Conservation (phyloP, 37 sponge, comb jelly and placozoan species). For the Oopsacas minuta region DNA sequence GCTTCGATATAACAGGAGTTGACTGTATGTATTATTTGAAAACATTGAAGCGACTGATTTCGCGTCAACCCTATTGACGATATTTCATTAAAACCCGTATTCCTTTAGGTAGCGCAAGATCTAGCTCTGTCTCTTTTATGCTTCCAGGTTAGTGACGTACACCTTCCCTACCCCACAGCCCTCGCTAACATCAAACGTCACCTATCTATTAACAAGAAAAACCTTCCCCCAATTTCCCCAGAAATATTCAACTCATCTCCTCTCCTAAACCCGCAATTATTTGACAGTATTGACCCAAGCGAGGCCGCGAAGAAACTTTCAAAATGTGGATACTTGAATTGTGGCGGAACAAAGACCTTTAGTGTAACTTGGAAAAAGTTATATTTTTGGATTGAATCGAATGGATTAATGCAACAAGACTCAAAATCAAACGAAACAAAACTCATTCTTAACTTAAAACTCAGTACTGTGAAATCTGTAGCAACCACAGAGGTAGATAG, state of each 20-base stretch:
- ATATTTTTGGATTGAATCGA: neutral
- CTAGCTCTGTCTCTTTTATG: neutral
- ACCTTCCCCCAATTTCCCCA: neutral
- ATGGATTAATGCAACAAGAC: neutral
- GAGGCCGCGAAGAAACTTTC: neutral
- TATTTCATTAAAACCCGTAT: neutral
- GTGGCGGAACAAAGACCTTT: neutral
- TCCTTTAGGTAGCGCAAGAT: neutral
- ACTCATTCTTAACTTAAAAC: neutral
- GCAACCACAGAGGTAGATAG: constrained; percentile 43
- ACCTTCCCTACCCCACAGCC: neutral
- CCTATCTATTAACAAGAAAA: neutral
- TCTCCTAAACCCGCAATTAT: neutral
- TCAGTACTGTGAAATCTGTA: neutral
- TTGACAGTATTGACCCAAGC: neutral
- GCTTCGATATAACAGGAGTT: too few relatives aligned
- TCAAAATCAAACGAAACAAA: neutral
- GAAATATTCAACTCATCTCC: neutral
- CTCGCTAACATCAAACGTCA: neutral
- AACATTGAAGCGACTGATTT: too few relatives aligned
- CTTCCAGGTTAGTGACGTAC: neutral
- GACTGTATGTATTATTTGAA: too few relatives aligned
- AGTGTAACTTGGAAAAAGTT: neutral
- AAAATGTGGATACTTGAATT: neutral
- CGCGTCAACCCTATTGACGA: too few relatives aligned